Percentiles rank a stretch among this genome's conserved stretches.
Evolutionary conservation across 2,888 invertebrate species (phyloP).

Genomic region (Scrobipalpa costella): DNA sequence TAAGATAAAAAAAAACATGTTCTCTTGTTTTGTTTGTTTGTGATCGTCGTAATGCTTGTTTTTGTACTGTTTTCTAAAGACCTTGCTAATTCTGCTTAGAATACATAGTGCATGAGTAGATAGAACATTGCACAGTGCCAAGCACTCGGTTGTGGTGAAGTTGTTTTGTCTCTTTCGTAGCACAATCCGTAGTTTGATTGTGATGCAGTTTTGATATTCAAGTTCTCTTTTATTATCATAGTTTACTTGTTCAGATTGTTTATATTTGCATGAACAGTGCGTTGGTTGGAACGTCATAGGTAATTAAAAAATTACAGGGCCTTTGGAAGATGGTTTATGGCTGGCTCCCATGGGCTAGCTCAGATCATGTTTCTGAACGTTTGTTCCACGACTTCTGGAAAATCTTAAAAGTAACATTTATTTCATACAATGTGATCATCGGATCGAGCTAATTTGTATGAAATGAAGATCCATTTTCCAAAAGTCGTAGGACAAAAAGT

Average conservation of each 20-base stretch:
- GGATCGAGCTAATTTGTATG: no score
- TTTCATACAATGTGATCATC: no score
- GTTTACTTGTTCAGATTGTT: slow-evolving; percentile 32
- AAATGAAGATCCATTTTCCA: no score
- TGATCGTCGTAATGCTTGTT: not conserved
- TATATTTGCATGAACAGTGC: slow-evolving; percentile 58
- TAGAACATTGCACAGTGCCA: slow-evolving; percentile 64
- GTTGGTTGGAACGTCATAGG: slow-evolving; percentile 52
- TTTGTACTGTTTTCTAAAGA: slow-evolving; percentile 9
- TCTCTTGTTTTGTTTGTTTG: not conserved
- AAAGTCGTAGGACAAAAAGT: no score
- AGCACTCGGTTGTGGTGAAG: slow-evolving; percentile 77
- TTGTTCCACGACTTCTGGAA: no score
- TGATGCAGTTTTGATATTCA: slow-evolving; percentile 74
- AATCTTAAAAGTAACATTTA: no score
- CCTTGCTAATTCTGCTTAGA: slow-evolving; percentile 22
- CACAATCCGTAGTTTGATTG: slow-evolving; percentile 59
- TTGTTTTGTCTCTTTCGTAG: slow-evolving; percentile 54
- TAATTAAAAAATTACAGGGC: not conserved
- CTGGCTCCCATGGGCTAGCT: no score
- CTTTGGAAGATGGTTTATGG: not conserved
- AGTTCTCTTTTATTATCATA: slow-evolving; percentile 73
- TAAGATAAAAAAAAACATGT: no score
- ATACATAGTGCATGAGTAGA: slow-evolving; percentile 73
- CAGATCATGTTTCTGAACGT: no score